These are phyloP conservation scores for Perca schrenkii DNA, from an alignment of 2,113 vertebrate species.

Conservation along the genomic window DNA sequence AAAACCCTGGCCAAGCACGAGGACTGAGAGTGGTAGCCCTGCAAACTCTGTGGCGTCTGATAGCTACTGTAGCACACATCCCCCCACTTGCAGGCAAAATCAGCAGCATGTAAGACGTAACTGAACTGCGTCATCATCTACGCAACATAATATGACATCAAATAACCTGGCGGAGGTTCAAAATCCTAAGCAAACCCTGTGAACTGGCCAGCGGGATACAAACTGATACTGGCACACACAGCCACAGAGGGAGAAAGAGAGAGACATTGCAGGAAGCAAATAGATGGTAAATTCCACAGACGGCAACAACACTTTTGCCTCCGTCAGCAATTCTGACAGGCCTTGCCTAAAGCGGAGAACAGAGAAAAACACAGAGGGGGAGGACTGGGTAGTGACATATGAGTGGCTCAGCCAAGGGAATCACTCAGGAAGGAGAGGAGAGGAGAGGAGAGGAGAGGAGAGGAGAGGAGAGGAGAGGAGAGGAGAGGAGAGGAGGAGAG, in stretches of 20 bases:
- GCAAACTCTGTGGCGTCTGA: conserved; percentile 13
- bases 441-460: conserved; percentile 15
- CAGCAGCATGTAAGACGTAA: conserved; percentile 17
- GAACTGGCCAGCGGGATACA: background rate
- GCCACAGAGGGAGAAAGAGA: background rate
- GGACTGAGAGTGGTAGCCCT: conserved; percentile 15
- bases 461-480: conserved; percentile 25
- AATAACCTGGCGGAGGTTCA: conserved; percentile 28
- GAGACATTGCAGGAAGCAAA: conserved; percentile 55
- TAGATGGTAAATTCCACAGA: conserved; percentile 59
- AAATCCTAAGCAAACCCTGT: conserved; percentile 4
- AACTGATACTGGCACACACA: conserved; percentile 4
- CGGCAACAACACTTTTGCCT: conserved; percentile 62
- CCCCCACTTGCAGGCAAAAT: conserved; percentile 20
- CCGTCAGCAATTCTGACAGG: conserved; percentile 66
- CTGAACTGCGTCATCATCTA: conserved; percentile 57
- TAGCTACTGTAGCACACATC: conserved; percentile 33
- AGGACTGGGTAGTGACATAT: conserved; percentile 45
- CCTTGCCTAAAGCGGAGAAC: conserved; percentile 30
- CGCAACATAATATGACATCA: conserved; percentile 54
- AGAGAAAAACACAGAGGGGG: conserved; percentile 26
- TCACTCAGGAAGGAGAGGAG: conserved; percentile 41
- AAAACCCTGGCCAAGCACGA: conserved; percentile 21
- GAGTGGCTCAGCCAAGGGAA: conserved; percentile 42
- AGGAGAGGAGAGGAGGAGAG: conserved; percentile 4